These are phyloP conservation scores for Cygnus atratus DNA, from an alignment of 2,113 vertebrate species.

Conservation along the genomic window DNA sequence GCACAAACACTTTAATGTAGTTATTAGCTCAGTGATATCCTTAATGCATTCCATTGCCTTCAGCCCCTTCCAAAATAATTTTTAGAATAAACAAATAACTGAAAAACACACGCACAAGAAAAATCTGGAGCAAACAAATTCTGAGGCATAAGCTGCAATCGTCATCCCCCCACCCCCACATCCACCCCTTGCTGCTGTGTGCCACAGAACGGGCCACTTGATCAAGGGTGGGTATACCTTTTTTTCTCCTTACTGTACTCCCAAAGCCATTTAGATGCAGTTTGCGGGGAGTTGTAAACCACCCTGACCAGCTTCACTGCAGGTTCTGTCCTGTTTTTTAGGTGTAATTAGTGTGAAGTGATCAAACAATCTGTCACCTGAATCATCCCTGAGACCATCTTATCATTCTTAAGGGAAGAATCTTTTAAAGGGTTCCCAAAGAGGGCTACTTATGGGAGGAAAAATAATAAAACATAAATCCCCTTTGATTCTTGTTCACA, in stretches of 20 bases:
- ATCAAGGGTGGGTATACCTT: neutral
- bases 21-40: neutral
- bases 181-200: neutral
- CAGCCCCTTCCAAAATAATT: neutral
- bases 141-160: neutral
- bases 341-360: neutral
- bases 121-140: neutral
- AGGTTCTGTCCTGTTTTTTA: neutral
- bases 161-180: too few relatives aligned
- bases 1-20: neutral
- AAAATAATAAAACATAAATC: neutral
- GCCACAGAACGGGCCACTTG: neutral
- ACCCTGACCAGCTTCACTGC: neutral
- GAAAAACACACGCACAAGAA: neutral
- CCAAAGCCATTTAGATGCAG: neutral
- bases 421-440: neutral
- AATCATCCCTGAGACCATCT: neutral
- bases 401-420: neutral
- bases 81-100: neutral
- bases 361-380: neutral
- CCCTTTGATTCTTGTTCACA: neutral
- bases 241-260: neutral
- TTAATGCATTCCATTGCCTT: neutral
- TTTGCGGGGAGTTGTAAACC: neutral
- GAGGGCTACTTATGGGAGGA: too few relatives aligned